Evolutionary conservation across 2,888 invertebrate genomes (phyloP).

Genomic region (Drosophila tripunctata): DNA sequence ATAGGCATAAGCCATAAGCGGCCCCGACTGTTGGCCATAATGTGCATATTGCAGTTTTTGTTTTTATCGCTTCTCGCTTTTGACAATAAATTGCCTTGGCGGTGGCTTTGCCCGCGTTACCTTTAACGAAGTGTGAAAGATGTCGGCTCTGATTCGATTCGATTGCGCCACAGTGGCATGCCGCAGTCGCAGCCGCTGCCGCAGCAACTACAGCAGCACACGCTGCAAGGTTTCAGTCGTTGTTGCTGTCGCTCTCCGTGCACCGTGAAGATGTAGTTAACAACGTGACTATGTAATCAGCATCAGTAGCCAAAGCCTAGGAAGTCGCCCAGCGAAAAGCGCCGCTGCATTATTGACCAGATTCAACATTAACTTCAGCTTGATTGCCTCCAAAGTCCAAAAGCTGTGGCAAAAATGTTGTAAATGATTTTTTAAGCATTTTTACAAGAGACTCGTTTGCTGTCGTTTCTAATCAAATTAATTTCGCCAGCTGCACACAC

Average conservation of each 20-base stretch:
- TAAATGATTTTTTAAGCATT: constrained; percentile 58
- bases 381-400: constrained; percentile 9
- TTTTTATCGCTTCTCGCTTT: constrained; percentile 44
- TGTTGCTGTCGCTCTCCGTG: constrained; percentile 27
- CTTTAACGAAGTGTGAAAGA: constrained; percentile 79
- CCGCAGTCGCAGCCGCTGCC: constrained; percentile 28
- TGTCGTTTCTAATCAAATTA: constrained; percentile 68
- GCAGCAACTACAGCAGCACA: too few relatives aligned
- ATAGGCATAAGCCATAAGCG: constrained; percentile 10
- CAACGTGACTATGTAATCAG: constrained; percentile 79
- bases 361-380: constrained; percentile 1
- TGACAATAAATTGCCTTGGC: constrained; percentile 77
- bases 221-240: not conserved
- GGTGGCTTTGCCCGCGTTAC: constrained; percentile 63
- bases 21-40: constrained; percentile 62
- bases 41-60: constrained; percentile 75
- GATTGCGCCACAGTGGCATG: constrained; percentile 74
- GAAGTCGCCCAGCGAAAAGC: constrained; percentile 57
- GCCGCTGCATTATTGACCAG: constrained; percentile 32
- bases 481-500: constrained; percentile 63
- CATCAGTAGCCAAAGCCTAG: constrained; percentile 54
- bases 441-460: constrained; percentile 31
- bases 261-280: constrained; percentile 80
- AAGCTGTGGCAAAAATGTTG: constrained; percentile 16
- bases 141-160: constrained; percentile 73